A percentile compares a stretch with the other conserved stretches of the same genome.
Evolutionary conservation across 92 coral and sea anemone species (phyloP).

Genomic region (Palythoa heliodiscus): DNA sequence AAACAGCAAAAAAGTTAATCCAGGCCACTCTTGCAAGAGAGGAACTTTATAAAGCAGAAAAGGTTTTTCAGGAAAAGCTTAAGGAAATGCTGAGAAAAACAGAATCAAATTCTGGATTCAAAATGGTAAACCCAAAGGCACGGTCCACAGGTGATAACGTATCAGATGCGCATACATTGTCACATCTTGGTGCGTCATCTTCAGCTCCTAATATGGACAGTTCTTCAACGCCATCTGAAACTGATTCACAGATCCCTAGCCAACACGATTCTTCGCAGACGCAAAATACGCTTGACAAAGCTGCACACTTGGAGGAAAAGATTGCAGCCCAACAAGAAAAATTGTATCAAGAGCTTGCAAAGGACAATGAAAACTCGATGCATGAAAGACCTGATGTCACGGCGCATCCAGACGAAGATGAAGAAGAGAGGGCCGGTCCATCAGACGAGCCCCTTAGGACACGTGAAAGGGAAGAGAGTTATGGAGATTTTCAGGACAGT

Average conservation of each 20-base stretch:
- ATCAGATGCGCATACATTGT: background rate
- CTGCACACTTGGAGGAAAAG: slow-evolving; percentile 89
- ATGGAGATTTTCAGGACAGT: slow-evolving; percentile 87
- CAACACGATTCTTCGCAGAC: slow-evolving; percentile 24
- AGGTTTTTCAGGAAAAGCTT: slow-evolving; percentile 75
- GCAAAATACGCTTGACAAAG: slow-evolving; percentile 71
- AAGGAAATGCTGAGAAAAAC: slow-evolving; percentile 85
- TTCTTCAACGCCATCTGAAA: slow-evolving; percentile 29
- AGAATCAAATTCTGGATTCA: slow-evolving; percentile 14
- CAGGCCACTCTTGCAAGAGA: slow-evolving; percentile 87
- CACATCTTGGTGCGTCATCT: background rate
- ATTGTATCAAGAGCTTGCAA: slow-evolving; percentile 72
- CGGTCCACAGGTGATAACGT: slow-evolving; percentile 24
- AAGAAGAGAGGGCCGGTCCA: slow-evolving; percentile 48
- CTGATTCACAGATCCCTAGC: background rate
- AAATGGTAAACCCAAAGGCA: background rate
- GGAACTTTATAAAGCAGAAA: slow-evolving; percentile 80
- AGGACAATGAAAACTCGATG: slow-evolving; percentile 35
- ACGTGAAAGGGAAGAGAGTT: slow-evolving; percentile 57
- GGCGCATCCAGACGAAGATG: slow-evolving; percentile 9
- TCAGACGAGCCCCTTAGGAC: slow-evolving; percentile 50
- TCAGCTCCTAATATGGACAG: slow-evolving; percentile 27
- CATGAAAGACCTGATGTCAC: slow-evolving; percentile 22
- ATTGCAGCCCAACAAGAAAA: slow-evolving; percentile 86
- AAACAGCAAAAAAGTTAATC: slow-evolving; percentile 78